A percentile compares a stretch with the other conserved stretches of the same genome.
These are phyloP conservation scores for Azemiops feae DNA, from an alignment of 2,113 vertebrate genomes.

Conservation along the genomic window DNA sequence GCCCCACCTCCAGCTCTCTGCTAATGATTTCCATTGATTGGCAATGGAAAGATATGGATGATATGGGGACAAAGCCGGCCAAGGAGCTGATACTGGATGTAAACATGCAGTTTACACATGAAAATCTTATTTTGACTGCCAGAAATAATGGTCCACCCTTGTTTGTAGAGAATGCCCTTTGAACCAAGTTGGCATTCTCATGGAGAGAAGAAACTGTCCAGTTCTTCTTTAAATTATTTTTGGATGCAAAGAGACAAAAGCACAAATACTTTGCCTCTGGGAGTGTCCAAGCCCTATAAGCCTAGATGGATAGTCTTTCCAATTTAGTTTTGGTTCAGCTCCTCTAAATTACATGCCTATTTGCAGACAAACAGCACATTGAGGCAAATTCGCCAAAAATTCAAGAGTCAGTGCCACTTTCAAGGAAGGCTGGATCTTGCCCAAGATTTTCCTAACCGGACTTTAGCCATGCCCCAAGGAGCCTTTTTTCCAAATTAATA, in stretches of 20 bases:
- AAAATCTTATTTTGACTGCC: neutral
- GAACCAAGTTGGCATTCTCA: neutral
- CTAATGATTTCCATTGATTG: neutral
- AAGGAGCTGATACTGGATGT: neutral
- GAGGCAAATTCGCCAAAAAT: slow-evolving; percentile 45
- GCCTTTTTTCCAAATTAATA: slow-evolving; percentile 29
- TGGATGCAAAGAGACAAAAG: slow-evolving; percentile 21
- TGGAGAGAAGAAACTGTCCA: rapidly evolving
- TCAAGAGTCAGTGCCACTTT: slow-evolving; percentile 28
- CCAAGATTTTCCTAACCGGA: slow-evolving; percentile 68
- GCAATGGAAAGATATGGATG: neutral
- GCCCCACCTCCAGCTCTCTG: neutral
- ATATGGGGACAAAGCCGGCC: neutral
- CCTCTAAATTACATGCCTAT: neutral
- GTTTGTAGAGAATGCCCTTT: neutral
- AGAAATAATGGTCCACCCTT: neutral
- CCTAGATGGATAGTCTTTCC: slow-evolving; percentile 33
- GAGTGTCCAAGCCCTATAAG: slow-evolving; percentile 14
- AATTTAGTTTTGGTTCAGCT: neutral
- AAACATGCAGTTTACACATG: neutral
- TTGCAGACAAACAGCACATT: neutral
- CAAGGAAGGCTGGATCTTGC: slow-evolving; percentile 49
- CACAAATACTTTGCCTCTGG: neutral
- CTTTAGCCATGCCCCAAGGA: slow-evolving; percentile 58
- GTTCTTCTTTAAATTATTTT: rapidly evolving